Base-by-base conservation (phyloP, 2,113 vertebrate species). In the Mirounga angustirostris region DNA sequence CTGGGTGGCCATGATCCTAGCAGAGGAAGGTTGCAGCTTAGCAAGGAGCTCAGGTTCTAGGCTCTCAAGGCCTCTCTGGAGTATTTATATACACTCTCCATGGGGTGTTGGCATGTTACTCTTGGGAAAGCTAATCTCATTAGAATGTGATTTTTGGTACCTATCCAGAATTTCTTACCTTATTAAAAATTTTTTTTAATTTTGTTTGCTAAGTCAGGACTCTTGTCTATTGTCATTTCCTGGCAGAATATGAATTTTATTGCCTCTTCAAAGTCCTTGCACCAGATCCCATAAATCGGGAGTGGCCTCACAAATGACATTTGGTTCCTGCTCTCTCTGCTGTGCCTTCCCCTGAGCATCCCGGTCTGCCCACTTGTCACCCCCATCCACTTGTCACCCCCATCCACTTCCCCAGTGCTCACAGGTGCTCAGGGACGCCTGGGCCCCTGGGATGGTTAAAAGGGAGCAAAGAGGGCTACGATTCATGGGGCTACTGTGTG, bases 201-300 rank as follows among this genome's bases (percentile, higher is more conserved):
- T 98, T 87, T 69, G 81, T 87, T 94, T 97, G 95, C 97, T 98
- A 98, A 97, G 95, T 98, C 94, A 90, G 97, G 95, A 96, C 95
- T 97, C 95, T 97, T 52, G 2, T 59, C 52, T 86, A 15, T 63
- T 83, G 89, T 94, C 96, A 94, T 94, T 96, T 94, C 54, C 95
- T 87, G 74, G 46, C 93, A 86, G 93, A 92, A 89, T 73, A 79
- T 96, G 78, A 71, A 43, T 96, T 98, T 98, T 98, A 97, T 97
- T 94, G 92, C 97, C 71, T 86, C 98, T 97, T 98, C 97, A 98
- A 98, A 98, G 95, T 94, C 81, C 52, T 86, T 95, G 83, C 89
- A 71, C 94, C 87, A 98, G 71, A 86, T 78, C 88, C 86, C 87
- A 90, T 92, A 95, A 97, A 83, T 33, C 0, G 95, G 97, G 96